Evolutionary conservation across 2,113 vertebrate genomes (phyloP).

Genomic region (Aptenodytes patagonicus): DNA sequence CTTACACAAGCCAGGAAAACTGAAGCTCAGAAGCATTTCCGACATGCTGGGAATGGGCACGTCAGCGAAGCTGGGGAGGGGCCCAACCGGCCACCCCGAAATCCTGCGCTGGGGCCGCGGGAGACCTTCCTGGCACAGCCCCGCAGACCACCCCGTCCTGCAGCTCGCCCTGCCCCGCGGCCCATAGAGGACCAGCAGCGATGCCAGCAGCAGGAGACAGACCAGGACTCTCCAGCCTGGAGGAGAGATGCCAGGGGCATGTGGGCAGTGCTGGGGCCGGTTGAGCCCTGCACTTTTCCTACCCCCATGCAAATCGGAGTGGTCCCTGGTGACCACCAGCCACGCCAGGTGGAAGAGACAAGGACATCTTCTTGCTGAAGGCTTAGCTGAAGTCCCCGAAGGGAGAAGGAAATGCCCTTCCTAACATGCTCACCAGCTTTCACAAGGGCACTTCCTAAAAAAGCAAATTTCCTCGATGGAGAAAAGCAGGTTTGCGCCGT

Average conservation of each 20-base stretch:
- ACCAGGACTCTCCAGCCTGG: not conserved
- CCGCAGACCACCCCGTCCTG: rapidly evolving
- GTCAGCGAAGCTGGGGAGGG: not conserved
- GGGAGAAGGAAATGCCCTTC: not conserved
- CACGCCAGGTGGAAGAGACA: rapidly evolving
- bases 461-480: rapidly evolving
- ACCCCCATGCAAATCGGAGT: rapidly evolving
- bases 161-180: not conserved
- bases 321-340: not conserved
- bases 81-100: rapidly evolving
- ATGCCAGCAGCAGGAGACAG: not conserved
- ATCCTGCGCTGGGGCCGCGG: rapidly evolving
- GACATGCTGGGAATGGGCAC: rapidly evolving
- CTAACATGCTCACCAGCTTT: rapidly evolving
- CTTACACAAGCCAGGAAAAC: not conserved
- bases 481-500: rapidly evolving
- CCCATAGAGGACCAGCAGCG: no score
- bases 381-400: not conserved
- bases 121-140: not conserved
- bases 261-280: rapidly evolving
- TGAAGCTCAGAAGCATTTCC: not conserved
- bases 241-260: rapidly evolving
- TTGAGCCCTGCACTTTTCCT: rapidly evolving
- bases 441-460: rapidly evolving
- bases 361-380: not conserved